phyloP scores from a whole-genome alignment of 2,888 invertebrate species.

The Trissolcus japonicus region DNA sequence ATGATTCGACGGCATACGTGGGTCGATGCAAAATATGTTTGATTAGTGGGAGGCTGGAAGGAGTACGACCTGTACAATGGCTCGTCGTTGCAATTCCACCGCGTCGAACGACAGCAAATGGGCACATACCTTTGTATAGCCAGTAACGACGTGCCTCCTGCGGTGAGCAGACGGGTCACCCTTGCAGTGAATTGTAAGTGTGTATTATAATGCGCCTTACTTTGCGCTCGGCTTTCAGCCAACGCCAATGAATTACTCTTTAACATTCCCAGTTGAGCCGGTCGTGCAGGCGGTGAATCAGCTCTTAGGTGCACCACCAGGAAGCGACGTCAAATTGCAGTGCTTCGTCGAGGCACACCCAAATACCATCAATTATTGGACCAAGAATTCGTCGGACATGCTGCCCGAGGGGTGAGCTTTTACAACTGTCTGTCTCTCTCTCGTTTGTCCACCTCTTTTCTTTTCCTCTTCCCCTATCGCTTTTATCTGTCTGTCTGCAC shows the following conservation, averaged over 20 bases:
- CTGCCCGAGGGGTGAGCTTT: slow-evolving; percentile 69
- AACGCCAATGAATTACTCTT: slow-evolving; percentile 59
- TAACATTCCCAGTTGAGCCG: slow-evolving; percentile 84
- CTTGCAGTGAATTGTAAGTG: slow-evolving; percentile 92
- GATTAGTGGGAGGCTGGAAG: slow-evolving; percentile 49
- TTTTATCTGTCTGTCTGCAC: slow-evolving; percentile 1
- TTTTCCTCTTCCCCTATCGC: slow-evolving; percentile 4
- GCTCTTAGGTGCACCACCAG: slow-evolving; percentile 89
- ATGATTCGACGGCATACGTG: slow-evolving; percentile 43
- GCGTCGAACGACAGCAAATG: slow-evolving; percentile 92
- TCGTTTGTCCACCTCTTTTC: neutral
- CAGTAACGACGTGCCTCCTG: slow-evolving; percentile 93
- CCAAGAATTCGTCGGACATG: slow-evolving; percentile 79
- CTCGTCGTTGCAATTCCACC: slow-evolving; percentile 84
- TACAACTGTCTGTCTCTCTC: slow-evolving; percentile 4
- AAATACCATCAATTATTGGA: slow-evolving; percentile 86
- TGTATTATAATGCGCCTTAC: slow-evolving; percentile 54
- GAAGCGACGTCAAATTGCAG: slow-evolving; percentile 89
- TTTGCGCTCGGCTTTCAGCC: slow-evolving; percentile 52
- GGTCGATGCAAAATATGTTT: slow-evolving; percentile 50
- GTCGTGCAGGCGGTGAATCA: slow-evolving; percentile 93
- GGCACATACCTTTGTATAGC: slow-evolving; percentile 95
- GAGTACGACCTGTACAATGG: slow-evolving; percentile 84
- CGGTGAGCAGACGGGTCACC: slow-evolving; percentile 91
- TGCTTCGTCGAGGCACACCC: slow-evolving; percentile 94